Conservation (phyloP, 1,140 invertebrate genomes). For the Coptotermes formosanus region DNA sequence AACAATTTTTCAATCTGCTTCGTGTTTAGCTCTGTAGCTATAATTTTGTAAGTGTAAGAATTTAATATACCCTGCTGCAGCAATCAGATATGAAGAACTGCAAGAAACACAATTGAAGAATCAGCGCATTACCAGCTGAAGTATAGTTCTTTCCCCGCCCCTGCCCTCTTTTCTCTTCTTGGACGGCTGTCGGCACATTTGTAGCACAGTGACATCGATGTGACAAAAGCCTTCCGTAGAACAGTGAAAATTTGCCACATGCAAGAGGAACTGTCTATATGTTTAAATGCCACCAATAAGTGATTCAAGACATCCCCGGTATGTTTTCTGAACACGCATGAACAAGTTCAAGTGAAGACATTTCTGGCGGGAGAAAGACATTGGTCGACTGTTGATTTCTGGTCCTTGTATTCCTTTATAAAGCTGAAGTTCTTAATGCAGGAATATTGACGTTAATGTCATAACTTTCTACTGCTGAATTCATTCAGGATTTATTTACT, state of each 20-base stretch:
- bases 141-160: too few species aligned
- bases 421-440: background rate
- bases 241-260: background rate
- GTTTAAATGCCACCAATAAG: background rate
- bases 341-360: constrained; percentile 9
- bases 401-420: constrained; percentile 2
- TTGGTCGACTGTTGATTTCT: constrained; percentile 4
- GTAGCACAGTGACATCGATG: background rate
- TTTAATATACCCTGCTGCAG: too few species aligned
- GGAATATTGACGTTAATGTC: background rate
- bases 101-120: too few species aligned
- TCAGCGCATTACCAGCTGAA: too few species aligned
- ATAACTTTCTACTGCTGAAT: too few species aligned
- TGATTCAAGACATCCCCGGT: background rate
- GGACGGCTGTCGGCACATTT: too few species aligned
- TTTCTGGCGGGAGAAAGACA: background rate
- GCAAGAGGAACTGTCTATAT: background rate
- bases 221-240: background rate
- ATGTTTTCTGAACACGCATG: constrained; percentile 10
- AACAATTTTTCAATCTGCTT: too few species aligned
- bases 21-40: too few species aligned
- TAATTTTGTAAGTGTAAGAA: too few species aligned
- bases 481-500: too few species aligned
- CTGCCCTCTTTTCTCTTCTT: too few species aligned
- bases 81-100: too few species aligned